phyloP scores from a whole-genome alignment of 2,113 vertebrate species.

The Spilogale gracilis region DNA sequence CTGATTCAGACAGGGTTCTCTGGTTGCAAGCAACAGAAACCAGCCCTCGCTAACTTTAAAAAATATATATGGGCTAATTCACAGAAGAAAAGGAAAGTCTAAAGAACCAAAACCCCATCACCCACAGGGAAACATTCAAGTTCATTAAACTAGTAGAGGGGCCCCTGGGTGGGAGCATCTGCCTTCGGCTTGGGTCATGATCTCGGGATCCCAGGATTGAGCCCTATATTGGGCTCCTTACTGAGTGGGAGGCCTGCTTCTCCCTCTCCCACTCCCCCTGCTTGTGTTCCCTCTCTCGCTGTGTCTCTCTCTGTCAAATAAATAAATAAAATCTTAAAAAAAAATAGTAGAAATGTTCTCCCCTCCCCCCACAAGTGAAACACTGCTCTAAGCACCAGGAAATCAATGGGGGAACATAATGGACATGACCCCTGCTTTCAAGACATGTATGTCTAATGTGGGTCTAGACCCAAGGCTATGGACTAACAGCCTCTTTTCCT shows the following conservation, averaged over 20 bases:
- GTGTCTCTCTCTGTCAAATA: too few relatives aligned
- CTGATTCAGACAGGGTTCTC: not conserved
- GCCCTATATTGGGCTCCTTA: too few relatives aligned
- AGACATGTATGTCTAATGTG: not conserved
- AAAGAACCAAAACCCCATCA: not conserved
- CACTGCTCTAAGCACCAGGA: not conserved
- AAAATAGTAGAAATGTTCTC: not conserved
- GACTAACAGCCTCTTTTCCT: not conserved
- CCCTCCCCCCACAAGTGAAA: not conserved
- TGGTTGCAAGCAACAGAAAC: conserved; percentile 36
- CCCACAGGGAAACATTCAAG: not conserved
- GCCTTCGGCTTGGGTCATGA: too few relatives aligned
- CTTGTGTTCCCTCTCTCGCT: too few relatives aligned
- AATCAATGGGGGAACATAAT: not conserved
- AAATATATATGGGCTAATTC: not conserved
- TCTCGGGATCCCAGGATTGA: too few relatives aligned
- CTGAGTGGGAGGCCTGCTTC: too few relatives aligned
- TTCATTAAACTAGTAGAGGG: not conserved
- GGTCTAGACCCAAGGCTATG: not conserved
- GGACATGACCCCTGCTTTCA: not conserved
- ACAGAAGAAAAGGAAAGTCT: not conserved
- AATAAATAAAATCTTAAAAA: too few relatives aligned
- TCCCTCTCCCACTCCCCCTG: too few relatives aligned
- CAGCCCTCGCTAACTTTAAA: not conserved
- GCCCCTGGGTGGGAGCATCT: too few relatives aligned